Evolutionary conservation across 2,797 vertebrate species (phyloP), one percentile per base, ranked within the genome.

Genomic region (Okamejei kenojei): DNA sequence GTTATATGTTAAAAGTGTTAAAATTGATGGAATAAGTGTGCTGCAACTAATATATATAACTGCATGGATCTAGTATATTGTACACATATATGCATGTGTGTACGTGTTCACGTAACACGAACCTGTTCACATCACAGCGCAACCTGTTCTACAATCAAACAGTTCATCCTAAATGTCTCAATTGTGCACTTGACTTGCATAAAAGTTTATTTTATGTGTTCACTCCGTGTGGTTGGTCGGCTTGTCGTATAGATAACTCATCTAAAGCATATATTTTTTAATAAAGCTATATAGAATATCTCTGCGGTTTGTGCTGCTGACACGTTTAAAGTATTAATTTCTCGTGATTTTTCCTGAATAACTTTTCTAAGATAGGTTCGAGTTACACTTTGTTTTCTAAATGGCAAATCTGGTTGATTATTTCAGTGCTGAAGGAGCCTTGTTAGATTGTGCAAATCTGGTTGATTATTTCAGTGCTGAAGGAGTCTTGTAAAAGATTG

Each of bases 131-230:
- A 68, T 3, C 6, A 21, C 15, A 9, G 61, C 35, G 26, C 63
- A 7, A n/a, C 15, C 1, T 32, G 84, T 68, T 68, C 32, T 35
- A 32, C 17, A 65, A 8, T 15, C 58, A 65, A 29, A 65, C 10
- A 88, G 61, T 68, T 68, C 26, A 61, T 61, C 29, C 17, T 88
- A 35, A 68, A 35, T 21, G 7, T 7, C 15, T 88, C 21, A 32
- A 21, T 17, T 19, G n/a, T 88, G 84, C n/a, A 68, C 84, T 88
- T 88, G 84, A 68, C 84, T 65, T 65, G 58, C 54, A n/a, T 84
- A n/a, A 61, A 86, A 26, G 26, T 63, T 15, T n/a, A 68, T 88
- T 58, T 88, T 88, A 17, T 63, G 58, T 65, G 63, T 32, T 86
- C 58, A 63, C 63, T 63, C 29, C 23, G n/a, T n/a, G 82, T 63